These are phyloP conservation scores for Muscicapa adusta DNA, from an alignment of 2,113 vertebrate genomes.

Conservation along the genomic window DNA sequence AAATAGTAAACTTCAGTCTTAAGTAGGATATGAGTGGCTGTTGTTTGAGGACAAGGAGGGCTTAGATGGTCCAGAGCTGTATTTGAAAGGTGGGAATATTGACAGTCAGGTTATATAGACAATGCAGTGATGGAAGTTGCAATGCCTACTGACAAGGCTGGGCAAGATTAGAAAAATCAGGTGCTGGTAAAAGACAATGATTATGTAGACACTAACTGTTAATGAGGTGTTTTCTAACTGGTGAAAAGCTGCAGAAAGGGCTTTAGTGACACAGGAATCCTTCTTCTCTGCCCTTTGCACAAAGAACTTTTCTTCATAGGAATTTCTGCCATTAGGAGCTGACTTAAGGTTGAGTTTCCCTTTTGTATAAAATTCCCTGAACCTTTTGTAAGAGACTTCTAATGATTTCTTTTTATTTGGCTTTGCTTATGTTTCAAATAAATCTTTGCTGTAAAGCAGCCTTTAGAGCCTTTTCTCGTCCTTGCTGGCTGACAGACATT, in stretches of 20 bases:
- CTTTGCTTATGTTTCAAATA: background rate
- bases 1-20: background rate
- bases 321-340: background rate
- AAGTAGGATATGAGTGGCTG: background rate
- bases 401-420: background rate
- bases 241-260: slow-evolving; percentile 42
- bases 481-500: background rate
- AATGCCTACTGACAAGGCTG: background rate
- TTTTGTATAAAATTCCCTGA: background rate
- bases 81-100: background rate
- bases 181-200: background rate
- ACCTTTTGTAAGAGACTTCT: background rate
- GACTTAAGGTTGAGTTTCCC: background rate
- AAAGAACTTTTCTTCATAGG: slow-evolving; percentile 8
- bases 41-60: background rate
- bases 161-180: slow-evolving; percentile 31
- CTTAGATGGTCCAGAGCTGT: background rate
- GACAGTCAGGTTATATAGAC: background rate
- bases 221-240: slow-evolving; percentile 56
- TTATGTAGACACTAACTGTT: slow-evolving; percentile 34
- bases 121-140: background rate
- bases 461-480: background rate
- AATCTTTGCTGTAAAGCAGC: background rate
- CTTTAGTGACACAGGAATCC: slow-evolving; percentile 22
- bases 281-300: background rate